Conservation (phyloP, 2,113 vertebrate genomes). For the Tenrec ecaudatus region DNA sequence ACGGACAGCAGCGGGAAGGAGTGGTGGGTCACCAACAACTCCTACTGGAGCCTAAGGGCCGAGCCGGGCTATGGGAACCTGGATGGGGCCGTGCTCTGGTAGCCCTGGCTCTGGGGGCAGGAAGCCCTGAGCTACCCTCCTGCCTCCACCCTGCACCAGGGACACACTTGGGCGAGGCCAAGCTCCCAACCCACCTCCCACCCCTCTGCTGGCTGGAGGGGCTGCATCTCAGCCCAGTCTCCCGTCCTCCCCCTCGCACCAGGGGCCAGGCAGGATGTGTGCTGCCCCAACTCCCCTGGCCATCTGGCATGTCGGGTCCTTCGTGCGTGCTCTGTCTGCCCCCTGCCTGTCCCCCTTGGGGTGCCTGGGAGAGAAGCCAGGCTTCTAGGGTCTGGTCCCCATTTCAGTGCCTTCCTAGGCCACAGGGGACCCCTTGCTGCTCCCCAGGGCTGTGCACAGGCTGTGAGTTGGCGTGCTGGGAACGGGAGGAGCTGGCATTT, state of each 20-base stretch:
- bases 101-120: constrained; percentile 75
- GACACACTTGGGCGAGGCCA: constrained; percentile 15
- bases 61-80: constrained; percentile 91
- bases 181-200: background rate
- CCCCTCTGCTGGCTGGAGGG: constrained; percentile 74
- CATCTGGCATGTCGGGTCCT: constrained; percentile 68
- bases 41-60: constrained; percentile 93
- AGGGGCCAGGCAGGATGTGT: constrained; percentile 14
- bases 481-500: background rate
- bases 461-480: background rate
- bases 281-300: constrained; percentile 41
- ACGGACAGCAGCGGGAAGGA: constrained; percentile 89
- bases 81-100: constrained; percentile 93
- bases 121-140: constrained; percentile 44
- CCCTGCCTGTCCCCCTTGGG: constrained; percentile 23
- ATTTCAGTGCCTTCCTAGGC: constrained; percentile 80
- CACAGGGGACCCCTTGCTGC: constrained; percentile 58
- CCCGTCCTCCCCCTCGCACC: background rate
- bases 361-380: constrained; percentile 49
- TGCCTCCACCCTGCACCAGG: background rate
- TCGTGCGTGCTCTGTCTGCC: constrained; percentile 31
- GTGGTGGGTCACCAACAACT: constrained; percentile 92
- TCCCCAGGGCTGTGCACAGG: constrained; percentile 27
- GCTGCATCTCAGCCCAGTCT: background rate
- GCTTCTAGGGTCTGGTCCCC: constrained; percentile 58